Base-by-base conservation (phyloP, 1,140 invertebrate genomes). In the Eumaeus atala region DNA sequence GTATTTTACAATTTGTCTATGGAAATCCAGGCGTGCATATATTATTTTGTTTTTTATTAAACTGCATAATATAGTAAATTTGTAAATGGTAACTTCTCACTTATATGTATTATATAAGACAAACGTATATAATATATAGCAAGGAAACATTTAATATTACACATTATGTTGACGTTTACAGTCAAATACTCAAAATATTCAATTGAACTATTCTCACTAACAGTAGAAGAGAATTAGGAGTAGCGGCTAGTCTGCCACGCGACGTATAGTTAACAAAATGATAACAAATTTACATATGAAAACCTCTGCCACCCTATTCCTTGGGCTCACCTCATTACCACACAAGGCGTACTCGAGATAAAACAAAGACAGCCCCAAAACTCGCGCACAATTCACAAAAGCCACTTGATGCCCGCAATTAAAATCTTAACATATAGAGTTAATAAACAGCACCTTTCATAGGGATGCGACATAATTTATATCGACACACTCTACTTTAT, bases 381-480 rank as follows among this genome's bases (percentile, higher is more conserved):
- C 64, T 68, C 67, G 68, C 62, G 69, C 58, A 81, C 74, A 73
- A 69, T 63, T 71, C 68, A 61, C 59, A 54, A 58, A 78, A 76
- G 70, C 72, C 74, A 74, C 72, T 81, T 79, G 68, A 77, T 76
- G 70, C 71, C 76, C 77, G 70, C 80, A 84, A 84, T 84, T 84
- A 84, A 84, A 84, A 79, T 81, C 77, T 81, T 81, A 81, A 77
- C 74, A 68, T 84, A 74, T 74, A 74, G 66, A 70, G 64, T 74
- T 78, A 69, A 84, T 83, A 81, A 79, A 74, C 74, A 68, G 64
- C 72, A 77, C 70, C 72, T 72, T 70, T 53, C 21, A 7, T 70
- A 75, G 72, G 37, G 70, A 60, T 63, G 73, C n/a, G 40, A 12
- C n/a, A 0, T 0, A 7, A 14, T 33, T 14, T 14, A 42, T 42